Evolutionary conservation across 2,113 vertebrate species (phyloP), one percentile per base, ranked within the genome.

Genomic region (Gila orcuttii): DNA sequence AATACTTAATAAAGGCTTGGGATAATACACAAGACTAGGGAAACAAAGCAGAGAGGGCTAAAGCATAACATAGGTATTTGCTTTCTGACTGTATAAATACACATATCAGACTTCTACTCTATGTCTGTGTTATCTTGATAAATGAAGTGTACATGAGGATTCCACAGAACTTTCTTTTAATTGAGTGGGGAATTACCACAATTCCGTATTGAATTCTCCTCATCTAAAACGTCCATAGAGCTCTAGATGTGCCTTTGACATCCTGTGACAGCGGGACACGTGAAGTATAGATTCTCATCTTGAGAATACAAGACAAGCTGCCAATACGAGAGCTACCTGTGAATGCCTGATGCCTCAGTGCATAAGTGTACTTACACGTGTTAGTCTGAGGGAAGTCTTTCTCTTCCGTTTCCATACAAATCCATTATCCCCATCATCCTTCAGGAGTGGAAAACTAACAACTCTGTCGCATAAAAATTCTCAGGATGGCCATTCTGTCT

Each of bases 291-390:
- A 93, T 89, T 73, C 50, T 82, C 33, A 62, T 85, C 85, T 87
- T 79, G 84, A 69, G 79, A 92, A 87, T 89, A 89, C 78, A 77
- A 89, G 88, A 88, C 89, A 87, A 90, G 87, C 90, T 91, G 90
- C 89, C 92, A 87, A 91, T 92, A 89, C 50, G 36, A 28, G 11
- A 39, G 68, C 19, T 69, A 68, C 25, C 55, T 85, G 79, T 52
- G 60, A 50, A 52, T 80, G 69, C 25, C 21, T 74, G 55, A 69
- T 80, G 82, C 62, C 42, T 81, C n/a, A 33, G 66, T 86, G 47
- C 39, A 45, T 50, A 55, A 45, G 68, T 50, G 50, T 71, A 39
- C 52, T 66, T 69, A 50, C 71, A 76, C 4, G 52, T 59, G 84
- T 79, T 66, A 60, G 55, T 57, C 39, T 71, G 73, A 55, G 3